Evolutionary conservation across 2,888 invertebrate species (phyloP).

Genomic region (Drosophila meridiana): DNA sequence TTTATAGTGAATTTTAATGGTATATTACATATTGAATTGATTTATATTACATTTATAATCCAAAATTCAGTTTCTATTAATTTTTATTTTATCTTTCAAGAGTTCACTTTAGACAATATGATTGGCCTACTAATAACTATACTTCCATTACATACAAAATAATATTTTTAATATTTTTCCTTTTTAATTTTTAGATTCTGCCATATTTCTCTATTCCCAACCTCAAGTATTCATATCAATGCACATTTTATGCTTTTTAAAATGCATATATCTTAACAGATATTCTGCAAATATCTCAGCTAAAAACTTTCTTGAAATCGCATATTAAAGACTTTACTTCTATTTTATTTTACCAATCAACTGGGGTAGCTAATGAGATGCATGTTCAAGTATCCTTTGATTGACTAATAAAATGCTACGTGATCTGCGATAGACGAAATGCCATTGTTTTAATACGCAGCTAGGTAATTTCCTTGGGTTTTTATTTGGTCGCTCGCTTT

Average conservation of each 20-base stretch:
- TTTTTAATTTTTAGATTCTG: neutral
- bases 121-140: too few relatives aligned
- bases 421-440: constrained; percentile 72
- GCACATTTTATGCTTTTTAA: too few relatives aligned
- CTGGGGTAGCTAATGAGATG: constrained; percentile 62
- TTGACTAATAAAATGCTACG: constrained; percentile 84
- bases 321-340: neutral
- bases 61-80: too few relatives aligned
- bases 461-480: constrained; percentile 62
- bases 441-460: constrained; percentile 58
- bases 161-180: too few relatives aligned
- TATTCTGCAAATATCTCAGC: neutral
- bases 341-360: neutral
- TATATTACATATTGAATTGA: too few relatives aligned
- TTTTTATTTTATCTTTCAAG: too few relatives aligned
- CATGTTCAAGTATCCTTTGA: constrained; percentile 78
- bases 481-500: constrained; percentile 38
- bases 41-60: too few relatives aligned
- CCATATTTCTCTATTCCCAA: neutral
- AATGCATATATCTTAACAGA: too few relatives aligned
- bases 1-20: too few relatives aligned
- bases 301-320: neutral
- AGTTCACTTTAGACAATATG: too few relatives aligned
- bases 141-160: too few relatives aligned
- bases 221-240: neutral